Evolutionary conservation across 2,113 vertebrate species (phyloP).

Genomic region (Clarias gariepinus): DNA sequence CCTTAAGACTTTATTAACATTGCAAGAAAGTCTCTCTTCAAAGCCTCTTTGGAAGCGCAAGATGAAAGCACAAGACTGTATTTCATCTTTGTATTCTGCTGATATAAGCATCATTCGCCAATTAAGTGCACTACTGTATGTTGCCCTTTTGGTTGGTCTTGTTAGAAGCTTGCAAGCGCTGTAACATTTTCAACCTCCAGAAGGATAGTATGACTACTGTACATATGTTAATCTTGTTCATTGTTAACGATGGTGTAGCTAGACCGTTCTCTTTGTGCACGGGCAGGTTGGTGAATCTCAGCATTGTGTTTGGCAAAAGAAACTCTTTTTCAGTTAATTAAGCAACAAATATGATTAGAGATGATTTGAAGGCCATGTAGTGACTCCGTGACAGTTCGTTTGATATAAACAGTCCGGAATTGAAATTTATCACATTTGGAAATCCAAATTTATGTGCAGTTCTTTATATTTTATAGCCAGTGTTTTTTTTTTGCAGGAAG

Average conservation of each 20-base stretch:
- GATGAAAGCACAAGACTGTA: background rate
- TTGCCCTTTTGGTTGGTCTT: background rate
- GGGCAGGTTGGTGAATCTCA: background rate
- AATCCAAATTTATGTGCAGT: background rate
- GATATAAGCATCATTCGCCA: background rate
- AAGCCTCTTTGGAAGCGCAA: too few relatives aligned
- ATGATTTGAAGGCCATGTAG: background rate
- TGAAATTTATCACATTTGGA: background rate
- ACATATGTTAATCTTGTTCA: background rate
- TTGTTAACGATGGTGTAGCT: background rate
- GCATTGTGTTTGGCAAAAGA: background rate
- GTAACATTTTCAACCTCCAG: background rate
- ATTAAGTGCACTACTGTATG: background rate
- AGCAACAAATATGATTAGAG: background rate
- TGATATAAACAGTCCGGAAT: background rate
- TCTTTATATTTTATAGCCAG: background rate
- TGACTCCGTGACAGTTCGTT: background rate
- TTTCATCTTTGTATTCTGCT: background rate
- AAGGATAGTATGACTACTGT: background rate
- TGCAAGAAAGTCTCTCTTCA: too few relatives aligned
- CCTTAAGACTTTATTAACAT: too few relatives aligned
- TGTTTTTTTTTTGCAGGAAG: background rate
- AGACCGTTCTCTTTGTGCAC: background rate
- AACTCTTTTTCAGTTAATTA: background rate
- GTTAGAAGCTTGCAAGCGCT: background rate